phyloP scores from a whole-genome alignment of 1,140 invertebrate species.

The Lordiphosa clarofinis region DNA sequence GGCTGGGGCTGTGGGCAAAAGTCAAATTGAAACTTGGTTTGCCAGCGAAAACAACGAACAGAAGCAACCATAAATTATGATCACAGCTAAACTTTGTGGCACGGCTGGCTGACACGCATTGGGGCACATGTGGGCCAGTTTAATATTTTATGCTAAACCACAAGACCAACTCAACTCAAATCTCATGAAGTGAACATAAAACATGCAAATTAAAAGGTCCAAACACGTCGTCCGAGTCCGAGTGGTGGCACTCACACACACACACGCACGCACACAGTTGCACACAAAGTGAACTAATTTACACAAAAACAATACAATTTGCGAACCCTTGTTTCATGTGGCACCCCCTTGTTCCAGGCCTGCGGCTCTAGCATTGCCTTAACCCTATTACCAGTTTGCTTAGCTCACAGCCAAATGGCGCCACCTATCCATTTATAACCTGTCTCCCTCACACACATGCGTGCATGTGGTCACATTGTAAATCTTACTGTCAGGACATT shows the following conservation, averaged over 20 bases:
- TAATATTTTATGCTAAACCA: slow-evolving; percentile 75
- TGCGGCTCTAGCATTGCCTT: slow-evolving; percentile 28
- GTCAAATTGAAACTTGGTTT: slow-evolving; percentile 61
- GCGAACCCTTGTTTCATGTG: slow-evolving; percentile 62
- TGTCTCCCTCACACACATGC: slow-evolving; percentile 19
- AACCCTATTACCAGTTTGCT: slow-evolving; percentile 57
- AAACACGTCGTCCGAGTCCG: slow-evolving; percentile 59
- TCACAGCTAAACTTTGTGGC: slow-evolving; percentile 63
- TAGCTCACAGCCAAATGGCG: slow-evolving; percentile 65
- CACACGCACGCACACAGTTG: slow-evolving; percentile 22
- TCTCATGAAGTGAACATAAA: slow-evolving; percentile 77
- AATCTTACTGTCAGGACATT: slow-evolving; percentile 69
- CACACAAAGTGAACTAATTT: slow-evolving; percentile 71
- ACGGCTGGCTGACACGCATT: slow-evolving; percentile 11
- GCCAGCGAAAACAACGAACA: slow-evolving; percentile 21
- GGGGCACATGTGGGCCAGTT: slow-evolving; percentile 56
- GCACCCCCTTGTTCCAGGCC: neutral
- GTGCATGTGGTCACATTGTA: slow-evolving; percentile 62
- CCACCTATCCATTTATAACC: slow-evolving; percentile 72
- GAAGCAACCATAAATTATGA: slow-evolving; percentile 64
- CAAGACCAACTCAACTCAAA: slow-evolving; percentile 61
- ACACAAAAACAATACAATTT: slow-evolving; percentile 78
- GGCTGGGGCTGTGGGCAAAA: slow-evolving; percentile 36
- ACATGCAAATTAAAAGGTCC: slow-evolving; percentile 77
- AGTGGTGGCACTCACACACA: slow-evolving; percentile 21